These are phyloP conservation scores for Otus scops DNA, from an alignment of 2,797 vertebrate genomes.

Conservation along the genomic window DNA sequence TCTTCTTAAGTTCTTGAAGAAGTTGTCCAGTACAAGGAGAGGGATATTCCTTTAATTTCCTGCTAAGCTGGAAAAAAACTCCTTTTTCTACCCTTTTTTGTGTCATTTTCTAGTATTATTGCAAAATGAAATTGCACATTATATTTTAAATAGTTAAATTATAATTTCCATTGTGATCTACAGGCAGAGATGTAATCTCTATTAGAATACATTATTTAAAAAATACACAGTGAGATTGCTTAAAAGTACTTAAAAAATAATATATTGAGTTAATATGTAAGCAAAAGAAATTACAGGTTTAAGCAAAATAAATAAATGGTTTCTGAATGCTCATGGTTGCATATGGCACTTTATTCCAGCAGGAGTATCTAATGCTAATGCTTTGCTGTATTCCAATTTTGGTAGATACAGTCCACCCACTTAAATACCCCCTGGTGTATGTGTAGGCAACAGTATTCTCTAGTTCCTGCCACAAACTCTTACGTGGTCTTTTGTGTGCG, in stretches of 20 bases:
- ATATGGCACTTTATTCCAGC: background rate
- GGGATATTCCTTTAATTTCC: background rate
- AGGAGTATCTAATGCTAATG: background rate
- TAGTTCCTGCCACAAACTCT: conserved; percentile 14
- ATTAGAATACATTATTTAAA: background rate
- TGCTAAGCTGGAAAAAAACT: background rate
- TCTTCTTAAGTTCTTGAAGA: background rate
- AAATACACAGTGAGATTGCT: background rate
- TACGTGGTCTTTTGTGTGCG: background rate
- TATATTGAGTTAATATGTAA: background rate
- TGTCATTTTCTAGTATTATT: background rate
- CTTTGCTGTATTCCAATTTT: conserved; percentile 16
- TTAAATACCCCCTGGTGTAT: conserved; percentile 22
- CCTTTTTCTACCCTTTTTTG: background rate
- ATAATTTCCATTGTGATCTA: background rate
- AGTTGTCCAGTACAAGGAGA: background rate
- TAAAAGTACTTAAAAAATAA: background rate
- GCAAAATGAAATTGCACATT: background rate
- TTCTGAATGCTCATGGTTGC: background rate
- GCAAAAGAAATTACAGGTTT: background rate
- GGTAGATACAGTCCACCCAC: conserved; percentile 34
- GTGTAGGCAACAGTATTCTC: background rate
- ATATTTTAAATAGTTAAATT: background rate
- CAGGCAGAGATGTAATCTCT: background rate
- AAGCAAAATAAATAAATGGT: background rate